Conservation (phyloP, 2,888 invertebrate species). For the Erynnis tages region DNA sequence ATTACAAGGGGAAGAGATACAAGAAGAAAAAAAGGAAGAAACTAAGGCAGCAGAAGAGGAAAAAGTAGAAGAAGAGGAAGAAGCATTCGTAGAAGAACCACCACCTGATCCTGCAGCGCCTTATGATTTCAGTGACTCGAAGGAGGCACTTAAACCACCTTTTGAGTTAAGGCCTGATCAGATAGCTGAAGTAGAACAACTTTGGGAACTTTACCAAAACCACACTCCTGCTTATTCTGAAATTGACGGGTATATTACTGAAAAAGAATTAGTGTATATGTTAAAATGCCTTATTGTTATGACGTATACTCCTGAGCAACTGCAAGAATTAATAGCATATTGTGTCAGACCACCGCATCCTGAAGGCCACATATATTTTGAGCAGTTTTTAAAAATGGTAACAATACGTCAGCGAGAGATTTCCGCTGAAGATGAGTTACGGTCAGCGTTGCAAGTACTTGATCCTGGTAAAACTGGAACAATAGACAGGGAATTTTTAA, state of each 20-base stretch:
- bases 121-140: conserved; percentile 59
- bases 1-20: conserved; percentile 40
- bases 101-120: conserved; percentile 71
- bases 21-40: conserved; percentile 39
- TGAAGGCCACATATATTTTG: conserved; percentile 60
- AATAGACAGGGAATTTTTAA: conserved; percentile 59
- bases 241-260: conserved; percentile 61
- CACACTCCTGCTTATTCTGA: conserved; percentile 69
- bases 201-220: conserved; percentile 67
- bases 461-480: conserved; percentile 57
- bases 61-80: conserved; percentile 55
- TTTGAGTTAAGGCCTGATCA: conserved; percentile 66
- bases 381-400: conserved; percentile 69
- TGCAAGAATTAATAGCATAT: conserved; percentile 59
- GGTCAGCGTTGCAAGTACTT: conserved; percentile 55
- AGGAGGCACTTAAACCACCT: conserved; percentile 59
- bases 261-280: conserved; percentile 68
- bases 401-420: conserved; percentile 62
- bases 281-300: conserved; percentile 60
- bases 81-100: conserved; percentile 53
- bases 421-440: conserved; percentile 62
- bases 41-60: conserved; percentile 36
- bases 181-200: conserved; percentile 62
- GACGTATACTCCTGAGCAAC: conserved; percentile 66
- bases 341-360: conserved; percentile 65